Conservation (phyloP, 2,113 vertebrate species). For the Trematomus loennbergii region DNA sequence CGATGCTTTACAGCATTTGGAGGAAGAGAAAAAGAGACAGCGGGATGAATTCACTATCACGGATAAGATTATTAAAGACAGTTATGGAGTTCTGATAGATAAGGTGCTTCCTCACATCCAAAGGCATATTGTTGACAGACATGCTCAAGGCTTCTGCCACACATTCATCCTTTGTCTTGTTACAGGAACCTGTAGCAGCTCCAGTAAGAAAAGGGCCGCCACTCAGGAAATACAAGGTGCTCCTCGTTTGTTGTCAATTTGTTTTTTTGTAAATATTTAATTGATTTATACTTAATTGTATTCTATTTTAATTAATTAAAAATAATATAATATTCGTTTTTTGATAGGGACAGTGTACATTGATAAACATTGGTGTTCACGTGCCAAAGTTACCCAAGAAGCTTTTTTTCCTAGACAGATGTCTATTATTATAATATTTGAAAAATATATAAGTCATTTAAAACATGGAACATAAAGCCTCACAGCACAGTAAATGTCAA, state of each 20-base stretch:
- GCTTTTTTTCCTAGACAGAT: too few relatives aligned
- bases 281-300: too few relatives aligned
- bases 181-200: conserved; percentile 49
- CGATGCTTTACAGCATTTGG: conserved; percentile 81
- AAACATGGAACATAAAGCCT: too few relatives aligned
- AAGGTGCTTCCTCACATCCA: conserved; percentile 23
- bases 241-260: background rate
- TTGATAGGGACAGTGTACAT: too few relatives aligned
- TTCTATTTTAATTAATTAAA: too few relatives aligned
- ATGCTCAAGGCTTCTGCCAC: background rate
- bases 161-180: background rate
- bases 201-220: conserved; percentile 31
- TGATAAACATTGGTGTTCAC: too few relatives aligned
- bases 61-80: conserved; percentile 69
- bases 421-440: too few relatives aligned
- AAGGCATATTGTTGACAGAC: background rate
- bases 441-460: too few relatives aligned
- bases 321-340: too few relatives aligned
- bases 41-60: conserved; percentile 88
- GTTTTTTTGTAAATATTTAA: too few relatives aligned
- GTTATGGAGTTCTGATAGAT: conserved; percentile 12
- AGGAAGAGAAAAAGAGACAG: conserved; percentile 81
- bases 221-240: conserved; percentile 76
- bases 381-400: too few relatives aligned
- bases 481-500: too few relatives aligned